Evolutionary conservation across 2,888 invertebrate species (phyloP).

Genomic region (Elgonia sp.): DNA sequence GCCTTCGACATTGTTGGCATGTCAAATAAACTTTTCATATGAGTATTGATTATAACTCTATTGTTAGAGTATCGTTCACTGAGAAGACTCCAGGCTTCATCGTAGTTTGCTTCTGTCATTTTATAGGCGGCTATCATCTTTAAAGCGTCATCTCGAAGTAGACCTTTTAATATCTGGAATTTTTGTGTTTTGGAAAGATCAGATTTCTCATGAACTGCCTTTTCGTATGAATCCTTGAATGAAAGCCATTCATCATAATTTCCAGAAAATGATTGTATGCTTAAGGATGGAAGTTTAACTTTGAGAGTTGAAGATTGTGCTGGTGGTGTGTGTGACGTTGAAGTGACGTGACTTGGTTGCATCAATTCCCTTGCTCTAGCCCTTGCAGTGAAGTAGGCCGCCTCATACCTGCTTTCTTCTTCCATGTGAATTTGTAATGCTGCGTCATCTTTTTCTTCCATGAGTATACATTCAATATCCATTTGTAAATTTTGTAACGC

Average conservation of each 20-base stretch:
- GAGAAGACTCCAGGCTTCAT: constrained; percentile 34
- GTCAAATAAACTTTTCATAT: constrained; percentile 30
- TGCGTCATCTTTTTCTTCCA: background rate
- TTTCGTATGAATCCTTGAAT: constrained; percentile 16
- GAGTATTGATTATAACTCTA: constrained; percentile 22
- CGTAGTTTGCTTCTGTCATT: constrained; percentile 39
- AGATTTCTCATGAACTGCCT: background rate
- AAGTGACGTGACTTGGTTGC: background rate
- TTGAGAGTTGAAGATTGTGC: background rate
- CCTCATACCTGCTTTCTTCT: constrained; percentile 1
- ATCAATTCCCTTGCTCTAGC: background rate
- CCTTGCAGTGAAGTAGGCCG: background rate
- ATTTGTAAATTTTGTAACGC: background rate
- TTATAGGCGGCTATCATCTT: constrained; percentile 6
- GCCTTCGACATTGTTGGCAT: constrained; percentile 8
- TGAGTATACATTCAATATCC: background rate
- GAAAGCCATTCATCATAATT: constrained; percentile 7
- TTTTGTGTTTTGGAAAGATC: background rate
- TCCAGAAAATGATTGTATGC: background rate
- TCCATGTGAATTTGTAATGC: background rate
- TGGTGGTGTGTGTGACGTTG: background rate
- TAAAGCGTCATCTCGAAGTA: background rate
- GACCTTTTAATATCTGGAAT: constrained; percentile 11
- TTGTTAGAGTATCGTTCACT: constrained; percentile 10
- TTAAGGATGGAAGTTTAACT: background rate